Conservation (phyloP, 2,113 vertebrate genomes). For the Thymallus thymallus region DNA sequence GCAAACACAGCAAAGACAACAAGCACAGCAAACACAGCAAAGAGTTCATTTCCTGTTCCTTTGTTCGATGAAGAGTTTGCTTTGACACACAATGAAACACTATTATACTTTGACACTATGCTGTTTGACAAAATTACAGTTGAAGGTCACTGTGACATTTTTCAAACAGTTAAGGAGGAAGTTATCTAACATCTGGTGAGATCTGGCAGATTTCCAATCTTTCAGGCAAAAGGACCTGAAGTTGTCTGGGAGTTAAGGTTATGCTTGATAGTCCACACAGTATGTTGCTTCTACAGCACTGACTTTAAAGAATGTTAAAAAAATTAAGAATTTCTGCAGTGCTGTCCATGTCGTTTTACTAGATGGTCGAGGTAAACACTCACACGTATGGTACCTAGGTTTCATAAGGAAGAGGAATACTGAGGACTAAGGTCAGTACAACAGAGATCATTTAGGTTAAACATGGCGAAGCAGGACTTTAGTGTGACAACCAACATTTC, state of each 20-base stretch:
- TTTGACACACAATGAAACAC: neutral
- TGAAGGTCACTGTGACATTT: neutral
- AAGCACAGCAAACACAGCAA: too few species aligned
- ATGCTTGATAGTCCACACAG: neutral
- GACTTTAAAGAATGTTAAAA: too few species aligned
- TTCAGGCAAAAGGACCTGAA: neutral
- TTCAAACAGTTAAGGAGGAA: neutral
- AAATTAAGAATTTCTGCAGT: too few species aligned
- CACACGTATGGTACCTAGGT: neutral
- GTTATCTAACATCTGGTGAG: constrained; percentile 25
- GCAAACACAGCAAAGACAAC: neutral
- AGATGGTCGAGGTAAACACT: neutral
- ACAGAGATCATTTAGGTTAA: constrained; percentile 51
- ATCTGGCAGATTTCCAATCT: constrained; percentile 21
- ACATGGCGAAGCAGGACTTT: constrained; percentile 62
- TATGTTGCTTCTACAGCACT: too few species aligned
- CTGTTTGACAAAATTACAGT: constrained; percentile 5
- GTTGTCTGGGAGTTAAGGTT: neutral
- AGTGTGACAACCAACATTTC: constrained; percentile 61
- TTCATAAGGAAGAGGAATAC: constrained; percentile 35
- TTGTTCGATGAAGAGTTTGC: neutral
- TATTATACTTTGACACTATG: neutral
- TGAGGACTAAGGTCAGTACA: constrained; percentile 40
- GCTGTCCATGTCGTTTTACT: too few species aligned
- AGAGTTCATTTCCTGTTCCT: neutral